A percentile compares a stretch with the other conserved stretches of the same genome.
phyloP scores from a whole-genome alignment of 92 coral and sea anemone genomes.

The Muricea muricata region DNA sequence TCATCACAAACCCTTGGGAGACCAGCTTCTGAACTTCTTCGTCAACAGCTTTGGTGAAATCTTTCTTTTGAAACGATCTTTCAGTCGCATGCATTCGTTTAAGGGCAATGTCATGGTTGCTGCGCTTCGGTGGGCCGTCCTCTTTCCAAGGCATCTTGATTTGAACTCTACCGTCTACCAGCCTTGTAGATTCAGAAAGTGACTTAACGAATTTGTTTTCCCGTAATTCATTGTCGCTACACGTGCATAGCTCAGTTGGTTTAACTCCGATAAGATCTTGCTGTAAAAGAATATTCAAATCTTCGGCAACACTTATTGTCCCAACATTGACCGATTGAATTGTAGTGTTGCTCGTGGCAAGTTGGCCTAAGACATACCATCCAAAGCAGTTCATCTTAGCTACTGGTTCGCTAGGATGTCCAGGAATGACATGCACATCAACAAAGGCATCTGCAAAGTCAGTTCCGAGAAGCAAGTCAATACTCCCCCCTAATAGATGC shows the following conservation, averaged over 20 bases:
- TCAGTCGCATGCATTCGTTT: conserved; percentile 64
- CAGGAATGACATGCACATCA: conserved; percentile 15
- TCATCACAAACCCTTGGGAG: conserved; percentile 40
- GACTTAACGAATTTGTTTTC: conserved; percentile 66
- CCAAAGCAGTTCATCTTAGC: conserved; percentile 52
- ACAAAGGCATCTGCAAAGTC: conserved; percentile 38
- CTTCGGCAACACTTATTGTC: background rate
- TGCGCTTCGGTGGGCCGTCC: conserved; percentile 53
- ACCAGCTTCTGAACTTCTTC: background rate
- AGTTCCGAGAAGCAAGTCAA: conserved; percentile 34
- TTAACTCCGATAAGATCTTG: conserved; percentile 61
- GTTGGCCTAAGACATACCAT: background rate
- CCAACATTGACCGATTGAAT: background rate
- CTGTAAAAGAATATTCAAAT: background rate
- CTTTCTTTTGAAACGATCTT: conserved; percentile 60
- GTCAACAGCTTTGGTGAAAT: conserved; percentile 38
- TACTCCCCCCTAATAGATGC: conserved; percentile 29
- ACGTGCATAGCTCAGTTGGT: conserved; percentile 56
- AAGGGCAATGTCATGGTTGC: conserved; percentile 64
- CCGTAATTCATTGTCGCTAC: conserved; percentile 29
- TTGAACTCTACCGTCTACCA: conserved; percentile 39
- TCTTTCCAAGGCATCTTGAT: background rate
- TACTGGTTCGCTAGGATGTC: conserved; percentile 6
- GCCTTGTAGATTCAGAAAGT: conserved; percentile 42
- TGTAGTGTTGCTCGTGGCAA: background rate